phyloP scores from a whole-genome alignment of 2,888 invertebrate species.

The Maniola hyperantus region DNA sequence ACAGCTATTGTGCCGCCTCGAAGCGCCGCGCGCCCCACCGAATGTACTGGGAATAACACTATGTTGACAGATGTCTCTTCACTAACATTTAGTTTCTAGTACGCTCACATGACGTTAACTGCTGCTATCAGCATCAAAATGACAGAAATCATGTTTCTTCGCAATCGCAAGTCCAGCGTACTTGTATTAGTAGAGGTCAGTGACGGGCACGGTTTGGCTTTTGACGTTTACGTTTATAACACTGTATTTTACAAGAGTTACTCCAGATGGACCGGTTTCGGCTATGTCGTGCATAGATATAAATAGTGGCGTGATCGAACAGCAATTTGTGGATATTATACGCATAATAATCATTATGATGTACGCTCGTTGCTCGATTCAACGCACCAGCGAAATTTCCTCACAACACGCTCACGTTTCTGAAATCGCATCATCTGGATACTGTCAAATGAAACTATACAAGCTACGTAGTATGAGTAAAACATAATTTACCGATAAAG shows the following conservation, averaged over 20 bases:
- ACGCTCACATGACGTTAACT: no score
- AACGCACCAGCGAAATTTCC: constrained; percentile 40
- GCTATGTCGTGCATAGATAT: constrained; percentile 38
- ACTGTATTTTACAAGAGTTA: constrained; percentile 41
- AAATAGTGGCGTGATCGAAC: constrained; percentile 39
- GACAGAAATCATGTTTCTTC: no score
- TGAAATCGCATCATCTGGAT: constrained; percentile 47
- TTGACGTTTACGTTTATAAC: constrained; percentile 69
- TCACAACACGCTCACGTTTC: constrained; percentile 40
- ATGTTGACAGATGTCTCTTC: no score
- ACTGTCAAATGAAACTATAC: constrained; percentile 35
- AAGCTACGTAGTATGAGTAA: constrained; percentile 6
- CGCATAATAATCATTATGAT: constrained; percentile 19
- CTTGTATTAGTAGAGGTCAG: no score
- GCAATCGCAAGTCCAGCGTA: no score
- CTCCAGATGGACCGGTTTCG: constrained; percentile 60
- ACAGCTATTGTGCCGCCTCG: no score
- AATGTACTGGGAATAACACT: no score
- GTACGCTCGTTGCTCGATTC: constrained; percentile 31
- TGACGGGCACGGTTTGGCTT: constrained; percentile 55
- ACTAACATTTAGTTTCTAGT: no score
- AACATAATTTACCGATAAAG: constrained; percentile 15
- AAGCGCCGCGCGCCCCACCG: no score
- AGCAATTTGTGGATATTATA: constrained; percentile 36
- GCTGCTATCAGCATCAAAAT: no score